Percentiles rank a stretch among this genome's conserved stretches.
phyloP scores from a whole-genome alignment of 2,113 vertebrate genomes.

The Erpornis zantholeuca region DNA sequence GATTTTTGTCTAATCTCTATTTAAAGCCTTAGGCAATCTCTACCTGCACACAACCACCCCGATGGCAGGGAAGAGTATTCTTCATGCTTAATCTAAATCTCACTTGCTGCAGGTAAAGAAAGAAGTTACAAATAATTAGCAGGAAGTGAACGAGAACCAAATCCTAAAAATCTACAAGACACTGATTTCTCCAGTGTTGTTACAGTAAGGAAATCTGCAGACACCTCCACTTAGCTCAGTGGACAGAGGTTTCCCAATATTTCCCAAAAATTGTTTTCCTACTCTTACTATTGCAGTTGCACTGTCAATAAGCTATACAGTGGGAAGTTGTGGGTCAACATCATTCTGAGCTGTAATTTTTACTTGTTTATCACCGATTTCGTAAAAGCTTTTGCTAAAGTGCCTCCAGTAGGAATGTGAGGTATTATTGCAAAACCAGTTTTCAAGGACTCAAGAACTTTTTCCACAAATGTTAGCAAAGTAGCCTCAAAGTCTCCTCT shows the following conservation, averaged over 20 bases:
- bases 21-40: background rate
- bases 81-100: background rate
- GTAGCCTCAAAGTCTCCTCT: background rate
- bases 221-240: background rate
- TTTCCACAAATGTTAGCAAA: background rate
- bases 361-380: slow-evolving; percentile 2
- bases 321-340: background rate
- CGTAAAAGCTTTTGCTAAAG: background rate
- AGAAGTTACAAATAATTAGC: background rate
- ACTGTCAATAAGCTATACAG: background rate
- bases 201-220: background rate
- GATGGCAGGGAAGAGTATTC: background rate
- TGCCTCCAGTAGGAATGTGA: background rate
- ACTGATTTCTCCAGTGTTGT: background rate
- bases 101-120: background rate
- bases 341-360: background rate
- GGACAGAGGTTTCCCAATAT: background rate
- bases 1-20: slow-evolving; percentile 9
- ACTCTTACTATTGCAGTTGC: background rate
- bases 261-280: background rate
- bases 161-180: background rate
- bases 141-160: background rate
- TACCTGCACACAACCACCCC: background rate
- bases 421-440: background rate
- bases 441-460: background rate